These are phyloP conservation scores for Nycteola revayana DNA, from an alignment of 2,888 invertebrate species.

Conservation along the genomic window DNA sequence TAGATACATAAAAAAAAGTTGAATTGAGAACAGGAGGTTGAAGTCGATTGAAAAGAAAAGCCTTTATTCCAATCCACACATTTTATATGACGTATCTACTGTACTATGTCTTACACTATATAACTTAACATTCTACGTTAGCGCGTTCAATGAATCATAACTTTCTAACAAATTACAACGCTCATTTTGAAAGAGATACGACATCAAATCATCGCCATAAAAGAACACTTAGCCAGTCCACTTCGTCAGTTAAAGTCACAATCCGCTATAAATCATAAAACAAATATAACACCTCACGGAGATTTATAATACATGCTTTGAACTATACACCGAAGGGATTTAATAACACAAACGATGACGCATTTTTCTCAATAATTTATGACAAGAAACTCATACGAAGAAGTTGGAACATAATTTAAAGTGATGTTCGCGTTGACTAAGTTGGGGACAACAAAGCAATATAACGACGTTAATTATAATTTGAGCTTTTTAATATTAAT, in stretches of 20 bases:
- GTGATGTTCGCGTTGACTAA: slow-evolving; percentile 42
- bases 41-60: too few species aligned
- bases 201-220: slow-evolving; percentile 20
- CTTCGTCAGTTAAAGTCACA: slow-evolving; percentile 23
- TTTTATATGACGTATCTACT: too few species aligned
- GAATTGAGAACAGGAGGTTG: too few species aligned
- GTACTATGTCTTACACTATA: too few species aligned
- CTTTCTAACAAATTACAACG: slow-evolving; percentile 14
- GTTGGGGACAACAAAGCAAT: slow-evolving; percentile 62
- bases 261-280: slow-evolving; percentile 28
- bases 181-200: slow-evolving; percentile 15
- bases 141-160: not conserved
- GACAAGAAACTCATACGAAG: slow-evolving; percentile 44
- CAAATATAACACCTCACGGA: slow-evolving; percentile 29
- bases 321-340: slow-evolving; percentile 34
- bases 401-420: slow-evolving; percentile 52
- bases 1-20: too few species aligned
- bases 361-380: slow-evolving; percentile 56
- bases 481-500: too few species aligned
- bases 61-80: too few species aligned
- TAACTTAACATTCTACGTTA: too few species aligned
- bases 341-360: slow-evolving; percentile 45
- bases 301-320: slow-evolving; percentile 34
- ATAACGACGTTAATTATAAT: slow-evolving; percentile 67
- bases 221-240: slow-evolving; percentile 14